Conservation (phyloP, 2,888 invertebrate genomes). For the Pristionchus fissidentatus region DNA sequence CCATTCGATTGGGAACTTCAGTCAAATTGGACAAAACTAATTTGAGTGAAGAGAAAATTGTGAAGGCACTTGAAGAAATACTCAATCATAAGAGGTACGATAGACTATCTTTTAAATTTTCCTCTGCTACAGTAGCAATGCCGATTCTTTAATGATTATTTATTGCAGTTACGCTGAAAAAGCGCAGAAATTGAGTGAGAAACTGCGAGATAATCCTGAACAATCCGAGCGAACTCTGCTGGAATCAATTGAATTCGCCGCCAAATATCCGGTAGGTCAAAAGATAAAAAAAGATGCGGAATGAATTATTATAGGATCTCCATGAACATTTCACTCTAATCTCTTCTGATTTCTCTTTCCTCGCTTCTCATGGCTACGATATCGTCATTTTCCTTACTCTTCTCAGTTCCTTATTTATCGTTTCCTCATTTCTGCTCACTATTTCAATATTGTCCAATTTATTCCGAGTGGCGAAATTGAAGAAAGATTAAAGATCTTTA, state of each 20-base stretch:
- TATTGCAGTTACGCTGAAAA: not conserved
- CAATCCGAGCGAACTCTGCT: not conserved
- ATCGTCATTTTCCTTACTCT: conserved; percentile 1
- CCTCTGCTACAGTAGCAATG: not conserved
- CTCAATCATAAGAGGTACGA: not conserved
- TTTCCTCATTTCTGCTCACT: not conserved
- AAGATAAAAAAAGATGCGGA: not conserved
- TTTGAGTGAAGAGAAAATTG: not conserved
- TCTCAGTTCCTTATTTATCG: not conserved
- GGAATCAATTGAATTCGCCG: not conserved
- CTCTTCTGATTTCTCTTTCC: not conserved
- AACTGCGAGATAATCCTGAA: not conserved
- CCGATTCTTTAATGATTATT: not conserved
- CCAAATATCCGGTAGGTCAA: not conserved
- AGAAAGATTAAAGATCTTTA: not conserved
- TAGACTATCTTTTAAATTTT: not conserved
- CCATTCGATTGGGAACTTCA: not conserved
- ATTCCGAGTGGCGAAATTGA: not conserved
- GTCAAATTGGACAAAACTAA: conserved; percentile 20
- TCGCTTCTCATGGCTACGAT: conserved; percentile 34
- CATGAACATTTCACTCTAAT: not conserved
- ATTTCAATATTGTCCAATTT: not conserved
- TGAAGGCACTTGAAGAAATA: not conserved
- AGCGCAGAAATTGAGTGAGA: not conserved
- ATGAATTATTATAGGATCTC: not conserved